Evolutionary conservation across 2,113 vertebrate species (phyloP).

Genomic region (Meriones unguiculatus): DNA sequence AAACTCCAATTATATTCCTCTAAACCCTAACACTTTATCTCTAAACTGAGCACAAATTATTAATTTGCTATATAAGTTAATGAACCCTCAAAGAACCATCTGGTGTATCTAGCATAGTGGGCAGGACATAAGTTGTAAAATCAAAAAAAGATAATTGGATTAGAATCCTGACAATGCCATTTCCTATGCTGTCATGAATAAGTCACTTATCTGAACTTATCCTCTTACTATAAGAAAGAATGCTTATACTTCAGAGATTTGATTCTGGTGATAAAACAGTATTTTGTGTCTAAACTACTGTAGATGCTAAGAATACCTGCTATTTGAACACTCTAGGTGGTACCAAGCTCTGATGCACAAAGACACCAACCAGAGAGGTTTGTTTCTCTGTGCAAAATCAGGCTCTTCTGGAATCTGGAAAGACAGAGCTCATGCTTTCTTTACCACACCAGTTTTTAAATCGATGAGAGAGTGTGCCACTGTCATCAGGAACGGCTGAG

Average conservation of each 20-base stretch:
- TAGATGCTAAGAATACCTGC: slow-evolving; percentile 47
- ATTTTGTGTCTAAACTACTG: background rate
- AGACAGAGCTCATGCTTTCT: slow-evolving; percentile 9
- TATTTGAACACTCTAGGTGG: slow-evolving; percentile 9
- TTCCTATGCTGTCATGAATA: slow-evolving; percentile 18
- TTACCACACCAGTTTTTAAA: background rate
- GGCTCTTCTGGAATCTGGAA: background rate
- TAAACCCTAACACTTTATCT: background rate
- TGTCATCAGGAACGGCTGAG: background rate
- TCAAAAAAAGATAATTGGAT: slow-evolving; percentile 23
- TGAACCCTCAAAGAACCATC: background rate
- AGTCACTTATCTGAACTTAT: background rate
- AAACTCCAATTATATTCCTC: background rate
- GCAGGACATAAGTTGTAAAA: background rate
- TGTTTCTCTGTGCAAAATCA: background rate
- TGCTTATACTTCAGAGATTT: background rate
- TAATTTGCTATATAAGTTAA: slow-evolving; percentile 16
- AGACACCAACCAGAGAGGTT: background rate
- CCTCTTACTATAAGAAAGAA: background rate
- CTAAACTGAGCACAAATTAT: slow-evolving; percentile 15
- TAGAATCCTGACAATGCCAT: background rate
- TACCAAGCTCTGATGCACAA: background rate
- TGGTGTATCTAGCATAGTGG: background rate
- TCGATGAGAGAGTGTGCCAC: background rate
- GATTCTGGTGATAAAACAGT: background rate